A percentile compares a stretch with the other conserved stretches of the same genome.
These are phyloP conservation scores for Tenebrio molitor DNA, from an alignment of 1,140 invertebrate species.

Conservation along the genomic window DNA sequence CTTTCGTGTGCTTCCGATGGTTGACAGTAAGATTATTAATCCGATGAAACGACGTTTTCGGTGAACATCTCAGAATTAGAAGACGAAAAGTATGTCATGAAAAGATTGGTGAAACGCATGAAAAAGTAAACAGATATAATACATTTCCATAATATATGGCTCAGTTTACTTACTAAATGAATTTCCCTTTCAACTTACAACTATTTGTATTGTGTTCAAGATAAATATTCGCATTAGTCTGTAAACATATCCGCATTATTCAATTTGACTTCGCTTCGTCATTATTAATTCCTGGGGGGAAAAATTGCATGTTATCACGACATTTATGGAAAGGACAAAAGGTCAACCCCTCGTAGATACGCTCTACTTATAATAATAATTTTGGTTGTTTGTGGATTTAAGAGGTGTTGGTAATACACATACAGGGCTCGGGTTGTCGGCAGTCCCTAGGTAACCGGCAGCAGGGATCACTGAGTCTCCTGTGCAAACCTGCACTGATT, in stretches of 20 bases:
- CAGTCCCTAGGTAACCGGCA: constrained; percentile 27
- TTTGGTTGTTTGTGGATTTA: constrained; percentile 30
- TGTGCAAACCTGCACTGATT: constrained; percentile 38
- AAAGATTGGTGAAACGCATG: too few relatives aligned
- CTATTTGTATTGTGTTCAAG: neutral
- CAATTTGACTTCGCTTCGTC: neutral
- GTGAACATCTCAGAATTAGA: too few relatives aligned
- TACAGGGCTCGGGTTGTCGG: neutral
- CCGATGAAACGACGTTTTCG: too few relatives aligned
- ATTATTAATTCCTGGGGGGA: neutral
- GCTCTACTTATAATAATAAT: neutral
- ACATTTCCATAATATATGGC: constrained; percentile 21
- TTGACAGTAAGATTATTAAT: too few relatives aligned
- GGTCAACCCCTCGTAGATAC: neutral
- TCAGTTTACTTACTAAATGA: constrained; percentile 14
- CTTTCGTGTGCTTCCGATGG: too few relatives aligned
- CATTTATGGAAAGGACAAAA: neutral
- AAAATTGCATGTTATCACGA: constrained; percentile 1
- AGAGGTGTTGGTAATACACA: constrained; percentile 25
- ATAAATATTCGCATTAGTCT: constrained; percentile 7
- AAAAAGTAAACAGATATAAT: constrained; percentile 3
- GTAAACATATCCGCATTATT: neutral
- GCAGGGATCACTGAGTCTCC: constrained; percentile 34
- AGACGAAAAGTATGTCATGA: too few relatives aligned
- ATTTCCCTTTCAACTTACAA: neutral